Percentiles rank a stretch among this genome's conserved stretches.
Evolutionary conservation across 1,140 invertebrate species (phyloP).

Genomic region (Bombus sibiricus): DNA sequence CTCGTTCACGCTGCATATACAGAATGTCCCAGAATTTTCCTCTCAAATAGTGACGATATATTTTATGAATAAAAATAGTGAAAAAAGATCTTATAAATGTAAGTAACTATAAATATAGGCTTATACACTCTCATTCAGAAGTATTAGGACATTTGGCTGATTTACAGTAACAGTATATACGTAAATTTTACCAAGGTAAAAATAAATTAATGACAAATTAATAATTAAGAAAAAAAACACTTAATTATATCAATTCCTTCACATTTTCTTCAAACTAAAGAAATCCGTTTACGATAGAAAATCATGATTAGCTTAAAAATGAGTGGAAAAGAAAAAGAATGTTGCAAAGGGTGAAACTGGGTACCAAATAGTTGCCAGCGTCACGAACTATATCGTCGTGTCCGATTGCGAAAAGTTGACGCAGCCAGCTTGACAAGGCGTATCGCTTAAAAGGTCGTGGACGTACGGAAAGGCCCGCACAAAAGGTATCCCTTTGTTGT

Average conservation of each 20-base stretch:
- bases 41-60: too few species aligned
- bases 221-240: background rate
- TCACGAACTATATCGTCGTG: constrained; percentile 1
- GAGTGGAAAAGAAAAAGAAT: background rate
- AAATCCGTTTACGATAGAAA: background rate
- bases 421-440: constrained; percentile 7
- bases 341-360: background rate
- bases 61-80: too few species aligned
- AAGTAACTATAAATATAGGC: too few species aligned
- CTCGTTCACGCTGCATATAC: too few species aligned
- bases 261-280: background rate
- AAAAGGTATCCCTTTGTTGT: constrained; percentile 48
- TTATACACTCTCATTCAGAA: too few species aligned
- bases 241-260: background rate
- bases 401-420: constrained; percentile 48
- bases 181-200: too few species aligned
- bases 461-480: constrained; percentile 42
- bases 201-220: background rate
- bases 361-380: background rate
- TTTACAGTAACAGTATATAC: too few species aligned
- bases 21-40: too few species aligned
- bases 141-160: too few species aligned
- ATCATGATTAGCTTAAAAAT: background rate
- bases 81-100: too few species aligned
- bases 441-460: constrained; percentile 43